phyloP scores from a whole-genome alignment of 2,888 invertebrate species.

The Xylota sylvarum region DNA sequence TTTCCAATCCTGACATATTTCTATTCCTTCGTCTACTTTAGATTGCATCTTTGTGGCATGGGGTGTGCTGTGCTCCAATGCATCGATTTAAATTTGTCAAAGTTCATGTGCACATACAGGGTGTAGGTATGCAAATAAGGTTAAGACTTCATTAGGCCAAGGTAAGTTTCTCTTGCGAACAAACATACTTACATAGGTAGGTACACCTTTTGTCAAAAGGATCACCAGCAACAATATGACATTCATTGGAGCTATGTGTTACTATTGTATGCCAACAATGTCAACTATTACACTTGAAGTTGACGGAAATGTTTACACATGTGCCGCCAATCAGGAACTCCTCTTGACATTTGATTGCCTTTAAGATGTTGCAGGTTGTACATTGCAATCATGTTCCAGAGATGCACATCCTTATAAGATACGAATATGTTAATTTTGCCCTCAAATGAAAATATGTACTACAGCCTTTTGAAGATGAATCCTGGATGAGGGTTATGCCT shows the following conservation, averaged over 20 bases:
- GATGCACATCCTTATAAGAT: background rate
- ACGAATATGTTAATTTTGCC: background rate
- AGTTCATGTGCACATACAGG: slow-evolving; percentile 5
- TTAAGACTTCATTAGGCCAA: slow-evolving; percentile 33
- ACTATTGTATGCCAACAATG: slow-evolving; percentile 19
- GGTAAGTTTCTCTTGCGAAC: background rate
- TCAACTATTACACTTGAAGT: slow-evolving; percentile 9
- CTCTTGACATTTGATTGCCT: slow-evolving; percentile 32
- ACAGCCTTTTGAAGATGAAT: background rate
- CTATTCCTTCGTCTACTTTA: background rate
- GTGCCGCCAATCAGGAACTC: slow-evolving; percentile 35
- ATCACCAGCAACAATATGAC: slow-evolving; percentile 18
- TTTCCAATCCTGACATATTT: background rate
- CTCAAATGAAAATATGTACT: background rate
- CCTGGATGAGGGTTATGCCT: background rate
- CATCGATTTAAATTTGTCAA: background rate
- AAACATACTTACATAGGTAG: background rate
- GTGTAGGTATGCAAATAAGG: slow-evolving; percentile 7
- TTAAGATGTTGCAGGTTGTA: background rate
- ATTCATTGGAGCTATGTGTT: slow-evolving; percentile 38
- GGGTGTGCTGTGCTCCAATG: background rate
- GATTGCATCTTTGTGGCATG: background rate
- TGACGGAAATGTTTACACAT: slow-evolving; percentile 40
- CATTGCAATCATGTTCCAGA: background rate
- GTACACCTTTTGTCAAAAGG: slow-evolving; percentile 1